A percentile compares a stretch with the other conserved stretches of the same genome.
phyloP scores from a whole-genome alignment of 2,797 vertebrate genomes.

The Potorous gilbertii region DNA sequence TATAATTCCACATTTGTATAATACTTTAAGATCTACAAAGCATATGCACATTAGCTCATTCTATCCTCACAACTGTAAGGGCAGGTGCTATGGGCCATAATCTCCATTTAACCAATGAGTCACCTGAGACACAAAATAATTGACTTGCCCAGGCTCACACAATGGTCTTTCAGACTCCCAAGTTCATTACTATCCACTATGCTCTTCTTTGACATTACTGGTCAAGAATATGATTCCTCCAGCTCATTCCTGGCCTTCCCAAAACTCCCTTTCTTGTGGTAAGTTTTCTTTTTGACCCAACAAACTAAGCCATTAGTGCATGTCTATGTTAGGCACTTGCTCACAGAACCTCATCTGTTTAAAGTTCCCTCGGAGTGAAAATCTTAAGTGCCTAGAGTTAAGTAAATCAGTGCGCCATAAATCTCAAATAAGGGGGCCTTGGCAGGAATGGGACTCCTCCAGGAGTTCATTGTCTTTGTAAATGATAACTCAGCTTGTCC shows the following conservation, averaged over 20 bases:
- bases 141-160: background rate
- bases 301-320: background rate
- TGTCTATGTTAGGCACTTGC: background rate
- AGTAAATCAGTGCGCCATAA: background rate
- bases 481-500: background rate
- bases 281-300: constrained; percentile 8
- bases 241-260: background rate
- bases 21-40: background rate
- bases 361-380: background rate
- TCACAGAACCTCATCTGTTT: background rate
- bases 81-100: too few relatives aligned
- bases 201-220: background rate
- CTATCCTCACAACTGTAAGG: background rate
- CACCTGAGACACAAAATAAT: background rate
- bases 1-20: background rate
- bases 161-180: background rate
- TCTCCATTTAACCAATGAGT: background rate
- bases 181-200: background rate
- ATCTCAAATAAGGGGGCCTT: background rate
- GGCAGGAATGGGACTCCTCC: background rate
- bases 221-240: background rate
- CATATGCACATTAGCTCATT: background rate
- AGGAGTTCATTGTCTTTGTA: background rate
- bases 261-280: background rate
- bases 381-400: too few relatives aligned